Evolutionary conservation across 2,888 invertebrate genomes (phyloP), one percentile per base, ranked within the genome.

Genomic region (Nomada fabriciana): DNA sequence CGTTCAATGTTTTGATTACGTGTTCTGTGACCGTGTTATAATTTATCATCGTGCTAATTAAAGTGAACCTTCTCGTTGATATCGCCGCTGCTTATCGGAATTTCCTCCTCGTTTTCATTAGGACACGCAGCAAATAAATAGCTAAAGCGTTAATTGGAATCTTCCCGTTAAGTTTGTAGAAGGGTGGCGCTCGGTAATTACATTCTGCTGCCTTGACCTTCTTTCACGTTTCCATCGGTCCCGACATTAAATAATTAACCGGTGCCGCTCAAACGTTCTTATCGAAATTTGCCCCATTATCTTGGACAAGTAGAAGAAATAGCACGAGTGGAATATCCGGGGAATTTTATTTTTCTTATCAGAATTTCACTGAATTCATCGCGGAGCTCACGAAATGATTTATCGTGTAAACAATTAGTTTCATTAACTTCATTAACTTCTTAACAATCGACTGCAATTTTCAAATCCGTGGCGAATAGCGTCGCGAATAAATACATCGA

Each of bases 131-230:
- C 20, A 25, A 42, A 25, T 64, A 72, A 76, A 59, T 55, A 50
- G 10, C 9, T 23, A 13, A 5, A n/a, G 23, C n/a, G 18, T 52
- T 42, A 73, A 65, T 76, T 65, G 36, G 4, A 76, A 65, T 60
- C 42, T 76, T 23, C 29, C 52, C 36, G 47, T 36, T 13, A 42
- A 72, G 29, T 78, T 75, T 76, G 68, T 29, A 23, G 36, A 57
- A 76, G 52, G 55, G 25, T 55, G 23, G 55, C n/a, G 68, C 43
- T 59, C 42, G 0, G 20, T 75, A 69, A 68, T 63, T 68, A 42
- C 75, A 18, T 59, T 60, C n/a, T 42, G 23, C 59, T 53, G 15
- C 69, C 64, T 79, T 76, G 78, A 63, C 69, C 57, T 43, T 61
- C 36, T 36, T 55, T 42, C 4, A 50, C 55, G 25, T 42, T 10